Evolutionary conservation across 2,797 vertebrate genomes (phyloP).

Genomic region (Mormyrops attenuatus): DNA sequence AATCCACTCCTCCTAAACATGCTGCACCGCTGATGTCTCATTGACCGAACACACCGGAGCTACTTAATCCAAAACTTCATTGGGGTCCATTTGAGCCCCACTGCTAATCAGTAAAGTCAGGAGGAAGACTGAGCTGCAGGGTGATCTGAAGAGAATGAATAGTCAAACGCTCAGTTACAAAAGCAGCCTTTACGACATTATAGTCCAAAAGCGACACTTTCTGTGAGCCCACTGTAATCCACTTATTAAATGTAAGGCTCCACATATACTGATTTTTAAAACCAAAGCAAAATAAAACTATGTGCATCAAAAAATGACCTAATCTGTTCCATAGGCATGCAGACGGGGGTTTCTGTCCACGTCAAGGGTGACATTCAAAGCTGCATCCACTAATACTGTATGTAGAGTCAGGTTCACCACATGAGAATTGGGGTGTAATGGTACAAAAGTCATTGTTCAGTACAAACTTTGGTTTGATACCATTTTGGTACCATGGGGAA

Average conservation of each 20-base stretch:
- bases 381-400: neutral
- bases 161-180: constrained; percentile 47
- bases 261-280: neutral
- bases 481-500: neutral
- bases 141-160: constrained; percentile 54
- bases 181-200: neutral
- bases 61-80: constrained; percentile 47
- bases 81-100: constrained; percentile 51
- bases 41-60: constrained; percentile 59
- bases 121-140: constrained; percentile 54
- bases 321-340: neutral
- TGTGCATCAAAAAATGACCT: neutral
- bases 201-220: neutral
- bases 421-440: neutral
- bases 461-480: neutral
- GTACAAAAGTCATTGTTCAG: neutral
- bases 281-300: neutral
- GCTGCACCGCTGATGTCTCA: constrained; percentile 60
- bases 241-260: neutral
- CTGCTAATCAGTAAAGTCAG: constrained; percentile 37
- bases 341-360: neutral
- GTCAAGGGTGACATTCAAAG: neutral
- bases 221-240: neutral
- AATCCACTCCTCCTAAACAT: constrained; percentile 51
- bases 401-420: neutral